Evolutionary conservation across 2,888 invertebrate genomes (phyloP).

Genomic region (Aromia moschata): DNA sequence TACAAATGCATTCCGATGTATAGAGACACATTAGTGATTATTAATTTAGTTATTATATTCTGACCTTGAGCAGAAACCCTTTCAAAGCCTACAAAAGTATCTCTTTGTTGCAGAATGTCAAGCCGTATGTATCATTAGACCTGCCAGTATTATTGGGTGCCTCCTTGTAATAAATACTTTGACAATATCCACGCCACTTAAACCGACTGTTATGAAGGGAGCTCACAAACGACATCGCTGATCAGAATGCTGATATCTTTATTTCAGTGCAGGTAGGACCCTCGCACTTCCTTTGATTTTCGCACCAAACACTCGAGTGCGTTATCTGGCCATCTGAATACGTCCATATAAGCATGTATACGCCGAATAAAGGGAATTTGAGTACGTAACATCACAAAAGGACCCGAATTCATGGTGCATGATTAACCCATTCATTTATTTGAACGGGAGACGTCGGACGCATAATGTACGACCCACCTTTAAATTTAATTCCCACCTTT

Average conservation of each 20-base stretch:
- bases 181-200: neutral
- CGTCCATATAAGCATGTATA: constrained; percentile 1
- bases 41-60: too few relatives aligned
- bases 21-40: too few relatives aligned
- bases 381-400: neutral
- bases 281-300: constrained; percentile 15
- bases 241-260: constrained; percentile 1
- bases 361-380: constrained; percentile 2
- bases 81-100: too few relatives aligned
- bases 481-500: constrained; percentile 40
- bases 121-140: too few relatives aligned
- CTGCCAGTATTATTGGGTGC: too few relatives aligned
- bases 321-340: constrained; percentile 13
- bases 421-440: constrained; percentile 37
- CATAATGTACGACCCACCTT: constrained; percentile 20
- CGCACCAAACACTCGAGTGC: constrained; percentile 2
- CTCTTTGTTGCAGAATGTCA: too few relatives aligned
- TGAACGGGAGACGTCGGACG: constrained; percentile 12
- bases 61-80: too few relatives aligned
- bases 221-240: neutral
- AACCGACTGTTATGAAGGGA: neutral
- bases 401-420: constrained; percentile 15
- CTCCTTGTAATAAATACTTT: neutral
- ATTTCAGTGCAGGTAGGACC: constrained; percentile 2
- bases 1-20: too few relatives aligned